Evolutionary conservation across 2,113 vertebrate species (phyloP).

Genomic region (Solenodon paradoxus): DNA sequence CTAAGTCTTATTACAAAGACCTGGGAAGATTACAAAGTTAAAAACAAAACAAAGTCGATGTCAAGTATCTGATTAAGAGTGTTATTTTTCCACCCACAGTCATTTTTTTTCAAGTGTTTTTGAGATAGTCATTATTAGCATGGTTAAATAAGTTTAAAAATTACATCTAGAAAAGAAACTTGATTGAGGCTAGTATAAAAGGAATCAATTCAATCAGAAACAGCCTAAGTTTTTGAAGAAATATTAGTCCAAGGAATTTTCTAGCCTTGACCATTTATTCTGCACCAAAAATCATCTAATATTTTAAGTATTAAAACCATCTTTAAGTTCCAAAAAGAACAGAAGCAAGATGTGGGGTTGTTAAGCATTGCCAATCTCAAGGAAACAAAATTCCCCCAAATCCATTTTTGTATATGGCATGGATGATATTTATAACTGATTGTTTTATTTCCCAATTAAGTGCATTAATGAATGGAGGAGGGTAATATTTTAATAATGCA

Average conservation of each 20-base stretch:
- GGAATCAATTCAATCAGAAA: background rate
- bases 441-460: background rate
- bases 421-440: background rate
- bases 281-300: background rate
- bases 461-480: background rate
- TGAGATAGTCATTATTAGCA: background rate
- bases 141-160: background rate
- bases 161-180: background rate
- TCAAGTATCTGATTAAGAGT: background rate
- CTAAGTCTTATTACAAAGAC: background rate
- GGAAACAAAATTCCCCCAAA: background rate
- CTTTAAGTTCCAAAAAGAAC: background rate
- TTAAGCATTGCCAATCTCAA: background rate
- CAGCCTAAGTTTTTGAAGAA: background rate
- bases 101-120: background rate
- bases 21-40: background rate
- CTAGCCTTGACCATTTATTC: rapidly evolving
- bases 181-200: background rate
- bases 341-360: background rate
- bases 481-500: background rate
- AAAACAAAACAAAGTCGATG: background rate
- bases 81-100: background rate
- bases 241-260: background rate
- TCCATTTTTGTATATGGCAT: background rate
- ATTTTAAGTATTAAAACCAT: background rate